These are phyloP conservation scores for Anseranas semipalmata DNA, from an alignment of 2,113 vertebrate species.

Conservation along the genomic window DNA sequence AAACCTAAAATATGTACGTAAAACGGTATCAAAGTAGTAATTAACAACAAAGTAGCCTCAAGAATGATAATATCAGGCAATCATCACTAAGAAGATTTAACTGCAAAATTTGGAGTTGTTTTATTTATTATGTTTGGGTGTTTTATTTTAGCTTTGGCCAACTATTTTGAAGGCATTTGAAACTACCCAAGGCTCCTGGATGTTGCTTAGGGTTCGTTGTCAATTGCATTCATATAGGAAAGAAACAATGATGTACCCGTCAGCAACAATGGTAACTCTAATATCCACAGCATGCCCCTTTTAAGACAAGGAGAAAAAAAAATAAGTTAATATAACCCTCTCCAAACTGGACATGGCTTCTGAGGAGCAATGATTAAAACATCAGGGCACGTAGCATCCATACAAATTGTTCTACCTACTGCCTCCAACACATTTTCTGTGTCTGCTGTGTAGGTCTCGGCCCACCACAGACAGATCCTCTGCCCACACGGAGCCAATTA, in stretches of 20 bases:
- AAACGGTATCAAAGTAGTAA: not conserved
- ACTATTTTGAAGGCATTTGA: not conserved
- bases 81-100: not conserved
- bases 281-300: not conserved
- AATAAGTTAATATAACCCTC: not conserved
- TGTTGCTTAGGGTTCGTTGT: not conserved
- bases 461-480: slow-evolving; percentile 7
- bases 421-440: fast-evolving
- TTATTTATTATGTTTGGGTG: not conserved
- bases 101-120: not conserved
- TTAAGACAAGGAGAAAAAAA: not conserved
- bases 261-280: not conserved
- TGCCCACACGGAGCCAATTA: slow-evolving; percentile 6
- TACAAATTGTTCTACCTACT: not conserved
- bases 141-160: not conserved
- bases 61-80: not conserved
- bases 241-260: not conserved
- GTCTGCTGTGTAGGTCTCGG: not conserved
- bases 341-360: not conserved
- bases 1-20: not conserved
- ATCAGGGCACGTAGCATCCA: not conserved
- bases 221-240: not conserved
- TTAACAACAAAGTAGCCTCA: not conserved
- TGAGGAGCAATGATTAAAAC: not conserved
- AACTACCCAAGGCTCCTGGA: not conserved